These are phyloP conservation scores for Threskiornis aethiopicus DNA, from an alignment of 2,797 vertebrate species.

Conservation along the genomic window DNA sequence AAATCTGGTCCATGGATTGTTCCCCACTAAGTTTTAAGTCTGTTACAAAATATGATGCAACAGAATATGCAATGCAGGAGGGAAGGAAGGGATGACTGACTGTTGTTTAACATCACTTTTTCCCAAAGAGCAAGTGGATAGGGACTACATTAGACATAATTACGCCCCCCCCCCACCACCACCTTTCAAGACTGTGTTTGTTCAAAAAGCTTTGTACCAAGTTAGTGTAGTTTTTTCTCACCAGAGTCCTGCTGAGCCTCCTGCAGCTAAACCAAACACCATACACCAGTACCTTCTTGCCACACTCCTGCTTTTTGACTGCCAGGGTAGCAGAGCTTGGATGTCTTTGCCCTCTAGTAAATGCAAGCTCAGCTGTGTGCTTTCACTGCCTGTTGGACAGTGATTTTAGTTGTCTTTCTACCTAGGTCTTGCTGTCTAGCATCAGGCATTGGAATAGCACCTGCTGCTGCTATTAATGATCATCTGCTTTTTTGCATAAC, in stretches of 20 bases:
- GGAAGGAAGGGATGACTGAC: not conserved
- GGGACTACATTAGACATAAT: not conserved
- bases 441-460: not conserved
- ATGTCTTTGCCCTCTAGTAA: not conserved
- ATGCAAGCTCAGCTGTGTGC: not conserved
- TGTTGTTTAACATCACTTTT: not conserved
- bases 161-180: rapidly evolving
- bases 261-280: not conserved
- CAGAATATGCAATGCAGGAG: not conserved
- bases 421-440: not conserved
- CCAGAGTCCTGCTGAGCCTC: not conserved
- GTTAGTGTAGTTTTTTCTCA: not conserved
- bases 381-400: not conserved
- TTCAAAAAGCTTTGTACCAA: not conserved
- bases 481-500: not conserved
- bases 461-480: not conserved
- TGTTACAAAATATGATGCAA: not conserved
- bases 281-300: not conserved
- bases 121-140: not conserved
- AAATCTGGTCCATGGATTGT: not conserved
- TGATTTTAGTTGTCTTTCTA: not conserved
- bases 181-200: not conserved
- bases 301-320: not conserved
- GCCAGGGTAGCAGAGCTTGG: not conserved
- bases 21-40: not conserved